These are phyloP conservation scores for Helleia helle DNA, from an alignment of 2,888 invertebrate genomes.

Conservation along the genomic window DNA sequence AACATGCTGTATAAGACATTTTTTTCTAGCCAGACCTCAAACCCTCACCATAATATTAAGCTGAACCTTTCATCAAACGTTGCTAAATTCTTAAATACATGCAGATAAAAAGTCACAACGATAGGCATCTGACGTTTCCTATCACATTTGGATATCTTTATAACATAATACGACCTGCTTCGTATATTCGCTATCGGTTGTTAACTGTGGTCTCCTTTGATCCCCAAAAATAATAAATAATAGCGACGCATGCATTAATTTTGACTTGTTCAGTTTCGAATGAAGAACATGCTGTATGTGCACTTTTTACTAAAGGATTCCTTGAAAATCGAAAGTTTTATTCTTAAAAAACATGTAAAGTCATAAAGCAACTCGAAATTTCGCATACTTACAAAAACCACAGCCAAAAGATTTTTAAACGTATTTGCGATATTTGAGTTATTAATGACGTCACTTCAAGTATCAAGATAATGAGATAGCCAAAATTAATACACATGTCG, in stretches of 20 bases:
- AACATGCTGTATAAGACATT: too few species aligned
- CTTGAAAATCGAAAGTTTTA: too few species aligned
- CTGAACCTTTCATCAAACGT: background rate
- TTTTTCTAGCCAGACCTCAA: background rate
- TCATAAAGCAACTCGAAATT: too few species aligned
- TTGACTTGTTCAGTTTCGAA: background rate
- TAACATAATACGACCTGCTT: too few species aligned
- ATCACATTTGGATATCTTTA: slow-evolving; percentile 1
- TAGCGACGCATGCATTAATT: background rate
- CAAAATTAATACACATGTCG: background rate
- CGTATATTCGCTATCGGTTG: slow-evolving; percentile 17
- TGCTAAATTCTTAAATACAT: background rate
- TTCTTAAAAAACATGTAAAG: too few species aligned
- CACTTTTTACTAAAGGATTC: too few species aligned
- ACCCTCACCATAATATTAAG: background rate
- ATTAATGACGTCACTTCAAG: too few species aligned
- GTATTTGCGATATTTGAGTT: too few species aligned
- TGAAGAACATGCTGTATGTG: too few species aligned
- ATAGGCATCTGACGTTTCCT: background rate
- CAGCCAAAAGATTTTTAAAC: too few species aligned
- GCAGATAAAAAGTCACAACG: background rate
- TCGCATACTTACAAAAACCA: too few species aligned
- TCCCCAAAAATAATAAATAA: background rate
- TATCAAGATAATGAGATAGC: background rate
- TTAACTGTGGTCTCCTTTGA: background rate